Conservation (phyloP, 2,113 vertebrate species). For the Uropsilus gracilis region DNA sequence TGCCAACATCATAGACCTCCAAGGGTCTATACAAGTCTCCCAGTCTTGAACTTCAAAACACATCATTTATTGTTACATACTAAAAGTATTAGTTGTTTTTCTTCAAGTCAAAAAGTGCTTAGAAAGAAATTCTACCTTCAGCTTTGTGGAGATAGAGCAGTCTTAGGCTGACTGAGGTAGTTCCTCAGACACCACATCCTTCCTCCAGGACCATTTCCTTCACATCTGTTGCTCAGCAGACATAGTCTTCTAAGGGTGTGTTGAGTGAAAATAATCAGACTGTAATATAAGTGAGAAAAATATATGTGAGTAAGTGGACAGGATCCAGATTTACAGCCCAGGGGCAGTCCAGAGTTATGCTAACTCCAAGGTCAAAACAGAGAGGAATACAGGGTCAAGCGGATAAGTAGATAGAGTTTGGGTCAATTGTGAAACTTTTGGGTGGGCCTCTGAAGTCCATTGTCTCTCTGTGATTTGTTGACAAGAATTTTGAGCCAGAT, state of each 20-base stretch:
- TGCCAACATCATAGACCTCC: background rate
- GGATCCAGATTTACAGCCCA: background rate
- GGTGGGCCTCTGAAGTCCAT: background rate
- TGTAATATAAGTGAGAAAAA: no score
- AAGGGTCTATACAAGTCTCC: background rate
- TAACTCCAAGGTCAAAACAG: background rate
- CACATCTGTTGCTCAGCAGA: background rate
- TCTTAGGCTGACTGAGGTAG: background rate
- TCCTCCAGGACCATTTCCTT: background rate
- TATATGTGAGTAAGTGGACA: background rate
- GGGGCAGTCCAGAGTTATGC: background rate
- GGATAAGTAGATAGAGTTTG: background rate
- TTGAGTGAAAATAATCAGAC: background rate
- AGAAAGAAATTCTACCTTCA: background rate
- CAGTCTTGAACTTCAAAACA: background rate
- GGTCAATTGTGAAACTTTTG: background rate
- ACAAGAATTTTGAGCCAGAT: background rate
- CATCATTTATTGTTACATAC: background rate
- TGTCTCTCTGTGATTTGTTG: background rate
- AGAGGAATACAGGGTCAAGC: background rate
- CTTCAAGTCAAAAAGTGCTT: background rate
- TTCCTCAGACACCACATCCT: background rate
- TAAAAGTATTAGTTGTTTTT: constrained; percentile 9
- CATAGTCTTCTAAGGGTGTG: background rate
- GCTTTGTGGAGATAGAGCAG: background rate